Evolutionary conservation across 2,888 invertebrate genomes (phyloP).

Genomic region (Drosophila peninsularis): DNA sequence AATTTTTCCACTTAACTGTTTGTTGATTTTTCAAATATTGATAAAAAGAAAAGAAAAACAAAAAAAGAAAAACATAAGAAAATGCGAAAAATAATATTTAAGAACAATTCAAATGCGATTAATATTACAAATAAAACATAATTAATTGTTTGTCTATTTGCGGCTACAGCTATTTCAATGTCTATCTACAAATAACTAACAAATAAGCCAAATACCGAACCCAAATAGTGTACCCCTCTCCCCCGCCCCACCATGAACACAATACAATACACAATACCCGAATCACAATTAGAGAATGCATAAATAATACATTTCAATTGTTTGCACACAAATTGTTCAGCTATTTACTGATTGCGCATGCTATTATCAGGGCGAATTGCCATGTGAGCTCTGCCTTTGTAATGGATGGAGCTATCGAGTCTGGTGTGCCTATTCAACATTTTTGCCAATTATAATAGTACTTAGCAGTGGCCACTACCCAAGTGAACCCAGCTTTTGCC

Average conservation of each 20-base stretch:
- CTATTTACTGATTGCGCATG: conserved; percentile 13
- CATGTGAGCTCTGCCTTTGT: not conserved
- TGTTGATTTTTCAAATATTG: conserved; percentile 54
- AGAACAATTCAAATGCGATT: conserved; percentile 55
- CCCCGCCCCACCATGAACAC: not conserved
- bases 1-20: conserved; percentile 61
- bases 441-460: not conserved
- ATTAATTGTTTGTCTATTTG: conserved; percentile 75
- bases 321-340: conserved; percentile 22
- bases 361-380: not conserved
- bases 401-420: not conserved
- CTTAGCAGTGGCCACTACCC: no score
- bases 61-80: conserved; percentile 10
- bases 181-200: conserved; percentile 63
- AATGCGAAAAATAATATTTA: conserved; percentile 44
- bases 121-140: conserved; percentile 52
- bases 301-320: conserved; percentile 21
- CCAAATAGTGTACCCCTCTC: not conserved
- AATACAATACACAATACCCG: conserved; percentile 18
- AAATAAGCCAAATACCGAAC: conserved; percentile 34
- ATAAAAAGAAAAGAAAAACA: conserved; percentile 9
- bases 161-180: conserved; percentile 71
- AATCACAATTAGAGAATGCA: conserved; percentile 27
- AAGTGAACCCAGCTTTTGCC: no score
- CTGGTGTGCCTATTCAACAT: not conserved